phyloP scores from a whole-genome alignment of 1,140 invertebrate species.

The Aphidius gifuensis region DNA sequence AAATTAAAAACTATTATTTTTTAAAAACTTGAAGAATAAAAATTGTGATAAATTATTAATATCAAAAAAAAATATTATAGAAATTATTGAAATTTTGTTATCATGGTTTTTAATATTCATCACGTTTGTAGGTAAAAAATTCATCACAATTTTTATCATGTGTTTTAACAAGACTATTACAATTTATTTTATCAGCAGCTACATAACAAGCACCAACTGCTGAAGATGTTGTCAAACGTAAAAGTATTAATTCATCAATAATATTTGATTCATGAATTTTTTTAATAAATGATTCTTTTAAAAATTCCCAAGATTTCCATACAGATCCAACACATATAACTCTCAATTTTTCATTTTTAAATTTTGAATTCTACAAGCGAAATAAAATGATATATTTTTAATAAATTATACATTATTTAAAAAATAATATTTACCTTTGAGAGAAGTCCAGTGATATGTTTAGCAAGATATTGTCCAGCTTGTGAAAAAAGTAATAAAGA shows the following conservation, averaged over 20 bases:
- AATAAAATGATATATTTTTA: slow-evolving; percentile 16
- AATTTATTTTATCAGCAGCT: slow-evolving; percentile 62
- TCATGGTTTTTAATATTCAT: slow-evolving; percentile 9
- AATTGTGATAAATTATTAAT: too few relatives aligned
- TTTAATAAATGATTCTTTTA: slow-evolving; percentile 69
- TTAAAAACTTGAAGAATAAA: too few relatives aligned
- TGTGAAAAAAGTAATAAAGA: slow-evolving; percentile 71
- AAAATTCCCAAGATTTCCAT: slow-evolving; percentile 86
- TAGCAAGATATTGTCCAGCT: slow-evolving; percentile 74
- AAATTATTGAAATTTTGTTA: too few relatives aligned
- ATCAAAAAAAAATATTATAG: too few relatives aligned
- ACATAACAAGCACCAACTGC: slow-evolving; percentile 75
- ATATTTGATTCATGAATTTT: slow-evolving; percentile 55
- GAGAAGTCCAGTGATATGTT: slow-evolving; percentile 69
- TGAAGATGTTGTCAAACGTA: slow-evolving; percentile 63
- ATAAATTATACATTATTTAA: neutral
- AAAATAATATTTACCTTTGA: slow-evolving; percentile 59
- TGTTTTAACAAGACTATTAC: slow-evolving; percentile 52
- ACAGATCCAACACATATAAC: slow-evolving; percentile 94
- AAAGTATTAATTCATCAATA: slow-evolving; percentile 62
- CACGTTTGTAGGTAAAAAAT: slow-evolving; percentile 56
- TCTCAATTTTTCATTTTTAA: slow-evolving; percentile 65
- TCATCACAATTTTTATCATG: slow-evolving; percentile 55
- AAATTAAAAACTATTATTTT: too few relatives aligned
- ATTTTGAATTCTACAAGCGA: slow-evolving; percentile 52